A percentile compares a stretch with the other conserved stretches of the same genome.
phyloP scores from a whole-genome alignment of 92 coral and sea anemone species.

The Palythoa caribaeorum region DNA sequence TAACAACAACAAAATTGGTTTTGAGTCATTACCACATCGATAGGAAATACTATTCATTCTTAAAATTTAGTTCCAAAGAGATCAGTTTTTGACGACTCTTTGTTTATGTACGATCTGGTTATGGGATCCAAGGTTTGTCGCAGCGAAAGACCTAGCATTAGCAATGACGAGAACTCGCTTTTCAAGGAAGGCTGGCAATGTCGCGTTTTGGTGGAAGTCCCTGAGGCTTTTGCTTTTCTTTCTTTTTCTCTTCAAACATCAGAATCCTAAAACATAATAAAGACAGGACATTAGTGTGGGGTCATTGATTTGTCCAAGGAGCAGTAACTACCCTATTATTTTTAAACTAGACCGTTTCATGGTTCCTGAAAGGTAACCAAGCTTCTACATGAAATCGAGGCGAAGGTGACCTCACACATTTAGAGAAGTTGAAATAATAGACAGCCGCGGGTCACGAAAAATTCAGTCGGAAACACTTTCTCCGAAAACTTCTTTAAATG shows the following conservation, averaged over 20 bases:
- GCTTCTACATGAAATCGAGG: no score
- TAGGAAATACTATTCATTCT: no score
- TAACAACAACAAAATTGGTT: no score
- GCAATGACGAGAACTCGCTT: not conserved
- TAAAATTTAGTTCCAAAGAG: not conserved
- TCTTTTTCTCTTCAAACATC: constrained; percentile 91
- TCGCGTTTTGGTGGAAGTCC: constrained; percentile 94
- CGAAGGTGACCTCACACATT: no score
- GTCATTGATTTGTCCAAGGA: not conserved
- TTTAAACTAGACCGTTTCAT: no score
- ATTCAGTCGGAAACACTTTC: no score
- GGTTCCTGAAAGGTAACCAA: no score
- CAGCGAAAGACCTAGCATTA: not conserved
- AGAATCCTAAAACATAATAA: constrained; percentile 69
- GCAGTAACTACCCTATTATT: not conserved
- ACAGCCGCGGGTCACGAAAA: no score
- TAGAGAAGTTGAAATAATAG: no score
- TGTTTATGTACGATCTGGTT: not conserved
- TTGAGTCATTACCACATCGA: no score
- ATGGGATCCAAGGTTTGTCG: not conserved
- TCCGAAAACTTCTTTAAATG: no score
- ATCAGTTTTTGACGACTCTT: not conserved
- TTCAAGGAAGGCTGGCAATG: constrained; percentile 89
- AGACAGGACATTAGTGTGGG: not conserved
- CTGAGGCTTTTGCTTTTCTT: constrained; percentile 74